A percentile compares a stretch with the other conserved stretches of the same genome.
These are phyloP conservation scores for Ptycholaimellus sp. DNA, from an alignment of 2,888 invertebrate genomes.

Conservation along the genomic window DNA sequence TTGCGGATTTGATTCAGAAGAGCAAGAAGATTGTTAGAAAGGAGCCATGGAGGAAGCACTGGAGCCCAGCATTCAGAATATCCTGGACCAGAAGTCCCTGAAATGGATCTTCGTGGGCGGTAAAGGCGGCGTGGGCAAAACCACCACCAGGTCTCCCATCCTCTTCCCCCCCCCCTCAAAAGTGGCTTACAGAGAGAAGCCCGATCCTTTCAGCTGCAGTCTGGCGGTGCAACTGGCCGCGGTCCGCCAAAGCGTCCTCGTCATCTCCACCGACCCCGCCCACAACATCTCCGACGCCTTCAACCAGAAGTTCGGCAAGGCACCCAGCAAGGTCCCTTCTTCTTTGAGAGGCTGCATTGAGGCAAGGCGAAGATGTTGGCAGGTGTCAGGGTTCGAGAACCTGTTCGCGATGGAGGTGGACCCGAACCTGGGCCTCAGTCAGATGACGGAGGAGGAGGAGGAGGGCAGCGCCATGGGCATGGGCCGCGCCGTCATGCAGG, in stretches of 20 bases:
- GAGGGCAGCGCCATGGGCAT: slow-evolving; percentile 51
- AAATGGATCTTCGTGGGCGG: slow-evolving; percentile 99
- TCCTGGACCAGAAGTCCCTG: slow-evolving; percentile 65
- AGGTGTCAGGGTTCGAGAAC: slow-evolving; percentile 77
- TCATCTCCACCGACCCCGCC: slow-evolving; percentile 96
- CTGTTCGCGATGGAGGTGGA: slow-evolving; percentile 98
- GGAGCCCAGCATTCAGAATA: slow-evolving; percentile 43
- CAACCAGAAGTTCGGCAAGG: slow-evolving; percentile 89
- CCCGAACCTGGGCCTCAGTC: slow-evolving; percentile 76
- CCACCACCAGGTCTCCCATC: slow-evolving; percentile 68
- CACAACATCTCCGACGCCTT: slow-evolving; percentile 99
- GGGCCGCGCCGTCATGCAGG: slow-evolving; percentile 62
- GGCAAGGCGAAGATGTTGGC: too few relatives aligned
- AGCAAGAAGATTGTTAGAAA: too few relatives aligned
- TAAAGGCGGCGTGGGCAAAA: slow-evolving; percentile 98
- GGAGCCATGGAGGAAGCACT: slow-evolving; percentile 10
- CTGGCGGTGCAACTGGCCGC: slow-evolving; percentile 75
- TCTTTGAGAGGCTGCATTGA: too few relatives aligned
- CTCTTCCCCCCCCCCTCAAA: too few relatives aligned
- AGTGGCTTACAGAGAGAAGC: too few relatives aligned
- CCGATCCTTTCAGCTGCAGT: slow-evolving; percentile 55
- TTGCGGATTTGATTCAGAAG: too few relatives aligned
- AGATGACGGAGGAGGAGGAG: slow-evolving; percentile 80
- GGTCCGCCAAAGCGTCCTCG: slow-evolving; percentile 70
- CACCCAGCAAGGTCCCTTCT: slow-evolving; percentile 44